Percentiles rank a stretch among this genome's conserved stretches.
Evolutionary conservation across 2,888 invertebrate species (phyloP).

Genomic region (Embidobia sp.): DNA sequence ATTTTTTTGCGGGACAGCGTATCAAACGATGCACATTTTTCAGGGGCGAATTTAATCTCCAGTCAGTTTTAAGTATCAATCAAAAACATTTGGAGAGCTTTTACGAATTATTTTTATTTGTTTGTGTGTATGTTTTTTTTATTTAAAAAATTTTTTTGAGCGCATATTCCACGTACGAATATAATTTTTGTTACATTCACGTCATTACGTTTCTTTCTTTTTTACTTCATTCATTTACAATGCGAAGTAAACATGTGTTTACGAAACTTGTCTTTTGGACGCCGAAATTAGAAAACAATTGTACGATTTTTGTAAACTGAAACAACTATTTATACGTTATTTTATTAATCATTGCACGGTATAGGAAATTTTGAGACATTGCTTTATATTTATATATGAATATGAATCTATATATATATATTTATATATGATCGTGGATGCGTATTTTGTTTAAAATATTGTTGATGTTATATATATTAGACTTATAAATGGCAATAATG

Average conservation of each 20-base stretch:
- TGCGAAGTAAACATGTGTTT: conserved; percentile 9
- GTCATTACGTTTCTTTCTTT: neutral
- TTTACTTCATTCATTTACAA: conserved; percentile 27
- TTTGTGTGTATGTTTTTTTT: too few relatives aligned
- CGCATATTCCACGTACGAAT: conserved; percentile 43
- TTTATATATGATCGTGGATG: conserved; percentile 67
- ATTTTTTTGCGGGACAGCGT: conserved; percentile 79
- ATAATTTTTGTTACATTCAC: conserved; percentile 31
- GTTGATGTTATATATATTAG: conserved; percentile 66
- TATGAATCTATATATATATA: conserved; percentile 64
- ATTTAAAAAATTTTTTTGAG: conserved; percentile 44
- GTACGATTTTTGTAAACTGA: conserved; percentile 52
- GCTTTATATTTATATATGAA: conserved; percentile 66
- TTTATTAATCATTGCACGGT: conserved; percentile 60
- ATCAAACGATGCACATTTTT: conserved; percentile 77
- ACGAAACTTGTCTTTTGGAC: conserved; percentile 24
- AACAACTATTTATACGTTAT: conserved; percentile 60
- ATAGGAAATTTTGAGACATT: conserved; percentile 64
- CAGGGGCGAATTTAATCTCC: conserved; percentile 72
- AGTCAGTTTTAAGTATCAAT: conserved; percentile 75
- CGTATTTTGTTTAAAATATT: conserved; percentile 66
- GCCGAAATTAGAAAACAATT: conserved; percentile 13
- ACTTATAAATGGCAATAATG: conserved; percentile 64
- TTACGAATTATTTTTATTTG: conserved; percentile 43
- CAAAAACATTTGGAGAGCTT: conserved; percentile 59